A percentile compares a stretch with the other conserved stretches of the same genome.
phyloP scores from a whole-genome alignment of 2,888 invertebrate genomes.

The Anaspis maculata region DNA sequence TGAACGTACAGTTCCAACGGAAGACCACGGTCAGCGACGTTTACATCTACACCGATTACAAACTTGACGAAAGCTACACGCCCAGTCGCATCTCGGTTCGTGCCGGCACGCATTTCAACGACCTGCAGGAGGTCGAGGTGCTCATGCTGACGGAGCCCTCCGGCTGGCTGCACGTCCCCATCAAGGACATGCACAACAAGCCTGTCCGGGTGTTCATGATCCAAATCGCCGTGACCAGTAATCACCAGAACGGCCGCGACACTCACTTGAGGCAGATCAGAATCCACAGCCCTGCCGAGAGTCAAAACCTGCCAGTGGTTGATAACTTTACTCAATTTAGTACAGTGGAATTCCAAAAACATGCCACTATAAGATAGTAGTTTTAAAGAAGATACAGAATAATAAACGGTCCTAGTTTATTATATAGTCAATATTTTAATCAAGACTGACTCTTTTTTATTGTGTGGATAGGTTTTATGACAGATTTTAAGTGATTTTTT shows the following conservation, averaged over 20 bases:
- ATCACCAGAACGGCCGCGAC: conserved; percentile 98
- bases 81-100: conserved; percentile 89
- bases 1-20: conserved; percentile 92
- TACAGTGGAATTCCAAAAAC: conserved; percentile 74
- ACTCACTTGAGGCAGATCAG: conserved; percentile 97
- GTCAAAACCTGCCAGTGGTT: conserved; percentile 55
- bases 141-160: conserved; percentile 89
- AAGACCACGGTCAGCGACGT: conserved; percentile 94
- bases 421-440: too few species aligned
- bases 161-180: conserved; percentile 91
- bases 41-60: conserved; percentile 95
- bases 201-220: conserved; percentile 94
- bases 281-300: conserved; percentile 80
- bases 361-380: conserved; percentile 74
- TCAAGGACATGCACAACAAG: conserved; percentile 78
- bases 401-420: too few species aligned
- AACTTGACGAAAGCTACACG: conserved; percentile 97
- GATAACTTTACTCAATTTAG: conserved; percentile 71
- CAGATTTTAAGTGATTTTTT: too few species aligned
- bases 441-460: too few species aligned
- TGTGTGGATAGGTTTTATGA: too few species aligned
- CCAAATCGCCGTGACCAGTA: conserved; percentile 92
- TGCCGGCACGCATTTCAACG: conserved; percentile 93
- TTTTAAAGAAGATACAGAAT: too few species aligned
- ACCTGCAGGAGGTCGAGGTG: conserved; percentile 91